These are phyloP conservation scores for Acheta domesticus DNA, from an alignment of 2,888 invertebrate genomes.

Conservation along the genomic window DNA sequence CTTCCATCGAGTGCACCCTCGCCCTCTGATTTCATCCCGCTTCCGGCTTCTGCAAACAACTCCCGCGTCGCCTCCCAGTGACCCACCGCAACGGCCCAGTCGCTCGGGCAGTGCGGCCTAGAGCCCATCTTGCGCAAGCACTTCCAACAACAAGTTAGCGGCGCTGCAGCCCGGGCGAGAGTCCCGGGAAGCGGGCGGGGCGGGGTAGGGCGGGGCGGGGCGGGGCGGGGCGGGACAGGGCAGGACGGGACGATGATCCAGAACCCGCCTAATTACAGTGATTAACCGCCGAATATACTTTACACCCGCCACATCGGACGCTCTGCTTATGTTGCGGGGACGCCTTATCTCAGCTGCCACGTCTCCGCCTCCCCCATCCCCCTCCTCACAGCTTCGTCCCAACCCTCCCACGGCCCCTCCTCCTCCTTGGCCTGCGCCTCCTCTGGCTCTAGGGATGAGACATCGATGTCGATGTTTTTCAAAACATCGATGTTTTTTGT, in stretches of 20 bases:
- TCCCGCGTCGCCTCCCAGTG: neutral
- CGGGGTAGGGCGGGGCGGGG: neutral
- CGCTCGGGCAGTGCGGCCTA: neutral
- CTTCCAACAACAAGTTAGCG: neutral
- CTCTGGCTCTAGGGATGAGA: too few species aligned
- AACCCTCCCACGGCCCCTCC: too few species aligned
- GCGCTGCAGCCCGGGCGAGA: neutral
- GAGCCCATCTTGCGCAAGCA: neutral
- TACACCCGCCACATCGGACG: neutral
- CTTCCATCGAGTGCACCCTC: too few species aligned
- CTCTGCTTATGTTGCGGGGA: too few species aligned
- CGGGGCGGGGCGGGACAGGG: neutral
- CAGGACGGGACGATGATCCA: neutral
- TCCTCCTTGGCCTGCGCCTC: too few species aligned
- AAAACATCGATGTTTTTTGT: too few species aligned
- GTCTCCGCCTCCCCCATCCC: too few species aligned
- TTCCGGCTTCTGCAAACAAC: too few species aligned
- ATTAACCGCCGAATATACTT: neutral
- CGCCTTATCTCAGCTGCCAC: too few species aligned
- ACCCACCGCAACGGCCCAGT: neutral
- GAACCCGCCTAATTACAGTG: neutral
- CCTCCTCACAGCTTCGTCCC: too few species aligned
- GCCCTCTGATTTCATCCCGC: too few species aligned
- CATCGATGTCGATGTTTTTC: too few species aligned
- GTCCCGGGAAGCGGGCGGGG: neutral